phyloP scores from a whole-genome alignment of 2,113 vertebrate genomes.

The Psettodes erumei region DNA sequence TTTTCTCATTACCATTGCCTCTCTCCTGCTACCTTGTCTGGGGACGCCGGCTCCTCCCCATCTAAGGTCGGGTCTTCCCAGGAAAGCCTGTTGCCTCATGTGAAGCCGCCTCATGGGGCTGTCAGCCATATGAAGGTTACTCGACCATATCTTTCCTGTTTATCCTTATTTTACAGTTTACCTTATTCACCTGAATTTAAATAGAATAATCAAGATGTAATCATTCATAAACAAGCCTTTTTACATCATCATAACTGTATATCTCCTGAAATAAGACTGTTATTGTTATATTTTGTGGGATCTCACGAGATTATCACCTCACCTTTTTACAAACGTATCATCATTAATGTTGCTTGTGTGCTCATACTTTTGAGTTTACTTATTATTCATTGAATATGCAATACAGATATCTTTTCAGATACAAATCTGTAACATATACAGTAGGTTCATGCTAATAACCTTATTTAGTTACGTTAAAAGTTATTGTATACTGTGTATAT shows the following conservation, averaged over 20 bases:
- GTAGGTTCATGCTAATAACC: not conserved
- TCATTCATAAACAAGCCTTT: not conserved
- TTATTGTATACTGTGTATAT: too few species aligned
- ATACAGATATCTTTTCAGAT: too few species aligned
- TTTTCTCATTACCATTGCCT: slow-evolving; percentile 80
- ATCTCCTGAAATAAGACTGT: not conserved
- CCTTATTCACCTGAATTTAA: slow-evolving; percentile 17
- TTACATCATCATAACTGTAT: not conserved
- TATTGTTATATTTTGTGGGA: not conserved
- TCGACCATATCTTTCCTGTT: not conserved
- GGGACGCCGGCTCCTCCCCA: slow-evolving; percentile 50
- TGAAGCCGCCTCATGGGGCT: slow-evolving; percentile 29
- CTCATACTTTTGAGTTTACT: not conserved
- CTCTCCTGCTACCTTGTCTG: slow-evolving; percentile 61
- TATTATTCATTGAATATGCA: not conserved
- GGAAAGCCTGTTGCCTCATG: slow-evolving; percentile 33
- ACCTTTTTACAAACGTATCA: not conserved
- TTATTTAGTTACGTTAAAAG: not conserved
- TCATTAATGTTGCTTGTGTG: not conserved
- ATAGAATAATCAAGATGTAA: slow-evolving; percentile 5
- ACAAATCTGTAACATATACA: not conserved
- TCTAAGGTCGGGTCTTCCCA: slow-evolving; percentile 35
- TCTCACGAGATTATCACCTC: too few species aligned
- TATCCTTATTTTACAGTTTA: slow-evolving; percentile 22
- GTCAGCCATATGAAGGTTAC: slow-evolving; percentile 8